Evolutionary conservation across 2,113 vertebrate species (phyloP).

Genomic region (Tetrao urogallus): DNA sequence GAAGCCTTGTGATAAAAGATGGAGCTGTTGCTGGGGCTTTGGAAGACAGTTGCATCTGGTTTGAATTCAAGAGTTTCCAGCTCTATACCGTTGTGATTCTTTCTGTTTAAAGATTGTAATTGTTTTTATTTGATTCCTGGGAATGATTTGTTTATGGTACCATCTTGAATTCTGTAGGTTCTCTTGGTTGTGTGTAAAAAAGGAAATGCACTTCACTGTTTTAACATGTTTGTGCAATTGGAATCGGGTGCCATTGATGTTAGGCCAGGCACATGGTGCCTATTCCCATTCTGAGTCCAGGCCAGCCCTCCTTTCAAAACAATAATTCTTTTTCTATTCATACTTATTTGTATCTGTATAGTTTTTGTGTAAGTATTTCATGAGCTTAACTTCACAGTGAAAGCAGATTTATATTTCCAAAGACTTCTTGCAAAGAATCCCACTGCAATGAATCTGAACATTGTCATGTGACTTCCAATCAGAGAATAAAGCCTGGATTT

Average conservation of each 20-base stretch:
- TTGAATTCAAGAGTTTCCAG: conserved; percentile 26
- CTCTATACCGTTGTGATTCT: not conserved
- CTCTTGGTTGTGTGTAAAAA: not conserved
- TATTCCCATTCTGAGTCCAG: not conserved
- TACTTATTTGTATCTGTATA: not conserved
- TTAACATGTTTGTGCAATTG: not conserved
- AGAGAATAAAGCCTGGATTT: conserved; percentile 35
- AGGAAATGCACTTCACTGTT: not conserved
- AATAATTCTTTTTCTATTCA: not conserved
- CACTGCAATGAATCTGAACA: not conserved
- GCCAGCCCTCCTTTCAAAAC: not conserved
- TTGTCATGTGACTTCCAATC: not conserved
- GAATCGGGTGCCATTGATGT: fast-evolving
- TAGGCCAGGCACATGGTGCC: not conserved
- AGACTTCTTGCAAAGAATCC: not conserved
- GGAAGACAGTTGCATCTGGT: not conserved
- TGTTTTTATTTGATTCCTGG: not conserved
- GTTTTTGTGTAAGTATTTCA: not conserved
- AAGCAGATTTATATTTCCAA: not conserved
- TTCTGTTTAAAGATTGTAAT: not conserved
- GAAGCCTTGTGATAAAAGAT: conserved; percentile 4
- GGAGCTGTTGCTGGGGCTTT: not conserved
- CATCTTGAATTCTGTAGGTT: not conserved
- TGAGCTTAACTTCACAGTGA: not conserved
- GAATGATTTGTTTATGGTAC: not conserved